phyloP scores from a whole-genome alignment of 2,797 vertebrate genomes.

The Hephaestus fuliginosus region DNA sequence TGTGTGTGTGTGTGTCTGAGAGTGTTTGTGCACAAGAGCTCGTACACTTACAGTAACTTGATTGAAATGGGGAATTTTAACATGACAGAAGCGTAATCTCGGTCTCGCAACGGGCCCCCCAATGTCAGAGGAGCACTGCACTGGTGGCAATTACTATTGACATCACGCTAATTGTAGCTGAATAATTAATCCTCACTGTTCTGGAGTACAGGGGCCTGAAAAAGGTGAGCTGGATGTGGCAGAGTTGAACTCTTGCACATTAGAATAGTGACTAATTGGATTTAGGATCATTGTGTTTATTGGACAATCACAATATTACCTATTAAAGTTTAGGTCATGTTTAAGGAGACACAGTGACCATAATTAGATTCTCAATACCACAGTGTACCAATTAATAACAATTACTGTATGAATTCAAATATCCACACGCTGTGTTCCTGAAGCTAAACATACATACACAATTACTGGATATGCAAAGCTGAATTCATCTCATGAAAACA shows the following conservation, averaged over 20 bases:
- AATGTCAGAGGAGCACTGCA: slow-evolving; percentile 76
- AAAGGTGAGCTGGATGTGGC: slow-evolving; percentile 64
- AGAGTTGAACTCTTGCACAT: slow-evolving; percentile 50
- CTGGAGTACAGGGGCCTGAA: slow-evolving; percentile 51
- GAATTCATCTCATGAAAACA: slow-evolving; percentile 39
- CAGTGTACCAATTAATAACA: slow-evolving; percentile 55
- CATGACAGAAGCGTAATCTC: slow-evolving; percentile 63
- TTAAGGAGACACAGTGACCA: slow-evolving; percentile 41
- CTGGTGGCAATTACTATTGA: slow-evolving; percentile 82
- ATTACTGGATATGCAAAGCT: slow-evolving; percentile 24
- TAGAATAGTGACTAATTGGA: slow-evolving; percentile 66
- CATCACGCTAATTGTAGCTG: slow-evolving; percentile 83
- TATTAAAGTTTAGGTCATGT: slow-evolving; percentile 52
- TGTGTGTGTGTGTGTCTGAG: background rate
- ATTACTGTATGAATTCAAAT: slow-evolving; percentile 43
- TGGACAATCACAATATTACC: slow-evolving; percentile 53
- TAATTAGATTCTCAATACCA: slow-evolving; percentile 46
- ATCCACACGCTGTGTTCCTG: slow-evolving; percentile 9
- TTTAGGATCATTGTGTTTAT: slow-evolving; percentile 61
- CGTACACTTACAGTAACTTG: slow-evolving; percentile 54
- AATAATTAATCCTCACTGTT: slow-evolving; percentile 82
- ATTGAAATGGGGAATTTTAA: slow-evolving; percentile 67
- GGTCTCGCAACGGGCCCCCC: slow-evolving; percentile 66
- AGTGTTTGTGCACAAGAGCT: background rate
- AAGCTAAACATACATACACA: slow-evolving; percentile 29